Evolutionary conservation across 2,113 vertebrate species (phyloP).

Genomic region (Perca fluviatilis): DNA sequence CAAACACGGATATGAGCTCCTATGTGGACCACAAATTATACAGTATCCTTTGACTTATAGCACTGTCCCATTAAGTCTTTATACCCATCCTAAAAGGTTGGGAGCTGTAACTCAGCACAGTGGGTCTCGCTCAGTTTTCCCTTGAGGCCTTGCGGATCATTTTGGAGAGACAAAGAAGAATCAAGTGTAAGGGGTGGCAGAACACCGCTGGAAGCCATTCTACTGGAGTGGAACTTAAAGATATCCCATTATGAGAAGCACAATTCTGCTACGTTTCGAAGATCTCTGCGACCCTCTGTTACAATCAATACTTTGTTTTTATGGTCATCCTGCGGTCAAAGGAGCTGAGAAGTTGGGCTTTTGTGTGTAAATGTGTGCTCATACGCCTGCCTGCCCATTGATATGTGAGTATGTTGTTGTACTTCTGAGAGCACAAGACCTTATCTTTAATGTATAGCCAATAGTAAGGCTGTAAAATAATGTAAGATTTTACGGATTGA

Average conservation of each 20-base stretch:
- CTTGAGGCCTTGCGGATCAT: conserved; percentile 52
- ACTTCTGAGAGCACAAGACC: conserved; percentile 27
- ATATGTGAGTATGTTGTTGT: conserved; percentile 41
- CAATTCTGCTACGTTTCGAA: conserved; percentile 66
- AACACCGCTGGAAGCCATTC: conserved; percentile 71
- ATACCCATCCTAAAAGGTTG: conserved; percentile 22
- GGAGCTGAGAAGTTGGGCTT: conserved; percentile 35
- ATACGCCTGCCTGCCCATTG: not conserved
- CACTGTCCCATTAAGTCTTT: conserved; percentile 24
- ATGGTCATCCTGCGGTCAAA: conserved; percentile 58
- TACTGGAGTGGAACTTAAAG: conserved; percentile 73
- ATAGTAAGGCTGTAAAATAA: conserved; percentile 62
- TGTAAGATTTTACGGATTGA: conserved; percentile 60
- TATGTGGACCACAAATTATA: not conserved
- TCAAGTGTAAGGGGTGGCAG: conserved; percentile 32
- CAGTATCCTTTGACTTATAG: conserved; percentile 12
- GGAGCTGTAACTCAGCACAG: conserved; percentile 21
- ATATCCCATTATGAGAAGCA: conserved; percentile 76
- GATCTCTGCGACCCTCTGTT: conserved; percentile 55
- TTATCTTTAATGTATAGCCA: conserved; percentile 67
- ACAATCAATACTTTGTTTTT: conserved; percentile 76
- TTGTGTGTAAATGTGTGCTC: conserved; percentile 18
- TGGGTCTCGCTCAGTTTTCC: conserved; percentile 38
- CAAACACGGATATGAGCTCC: not conserved
- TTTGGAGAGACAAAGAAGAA: conserved; percentile 64